Base-by-base conservation (phyloP, 2,797 vertebrate genomes). In the Sorex maritimensis region DNA sequence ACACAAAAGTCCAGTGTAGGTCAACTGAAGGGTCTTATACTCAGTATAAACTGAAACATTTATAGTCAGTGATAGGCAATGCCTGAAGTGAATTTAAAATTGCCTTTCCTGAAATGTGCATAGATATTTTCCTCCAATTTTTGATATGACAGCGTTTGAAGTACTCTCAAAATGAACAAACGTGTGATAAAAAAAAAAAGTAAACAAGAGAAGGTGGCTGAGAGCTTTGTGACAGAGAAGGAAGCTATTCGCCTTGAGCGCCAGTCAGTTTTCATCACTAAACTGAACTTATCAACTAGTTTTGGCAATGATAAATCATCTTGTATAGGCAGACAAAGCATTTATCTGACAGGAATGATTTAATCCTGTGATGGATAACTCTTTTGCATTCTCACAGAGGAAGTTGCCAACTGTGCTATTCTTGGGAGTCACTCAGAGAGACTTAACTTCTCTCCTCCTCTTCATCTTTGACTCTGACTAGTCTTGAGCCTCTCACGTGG, bases 11-110 rank as follows among this genome's bases (percentile, higher is more conserved):
- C 63, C 92, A 96, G 95, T 97, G 92, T 91, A 98, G 97, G 97
- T 98, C 97, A 98, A 5, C 68, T 97, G 96, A 98, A 98, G 97
- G 97, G 97, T 98, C 98, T 97, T 98, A 86, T 11, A 52, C 49
- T 52, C 13, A 14, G 49, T 52, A 91, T 52, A 89, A 97, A 97
- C 98, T 98, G 98, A 52, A 52, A 1, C 7, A 7, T 52, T 14
- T 52, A 52, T 98, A 98, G 94, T 97, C 96, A 97, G 96, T 98
- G 98, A 97, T 0, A 1, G 92, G 46, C 94, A 97, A 95, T 95
- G 96, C 96, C 44, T 94, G 97, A 98, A 98, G 97, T 95, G 93
- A 97, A 97, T 97, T 96, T 96, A 95, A 97, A 98, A 97, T 96
- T 89, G 68, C 92, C 94, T 98, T 97, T 97, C 93, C 92, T 93